A percentile compares a stretch with the other conserved stretches of the same genome.
Evolutionary conservation across 2,113 vertebrate species (phyloP).

Genomic region (Macrotis lagotis): DNA sequence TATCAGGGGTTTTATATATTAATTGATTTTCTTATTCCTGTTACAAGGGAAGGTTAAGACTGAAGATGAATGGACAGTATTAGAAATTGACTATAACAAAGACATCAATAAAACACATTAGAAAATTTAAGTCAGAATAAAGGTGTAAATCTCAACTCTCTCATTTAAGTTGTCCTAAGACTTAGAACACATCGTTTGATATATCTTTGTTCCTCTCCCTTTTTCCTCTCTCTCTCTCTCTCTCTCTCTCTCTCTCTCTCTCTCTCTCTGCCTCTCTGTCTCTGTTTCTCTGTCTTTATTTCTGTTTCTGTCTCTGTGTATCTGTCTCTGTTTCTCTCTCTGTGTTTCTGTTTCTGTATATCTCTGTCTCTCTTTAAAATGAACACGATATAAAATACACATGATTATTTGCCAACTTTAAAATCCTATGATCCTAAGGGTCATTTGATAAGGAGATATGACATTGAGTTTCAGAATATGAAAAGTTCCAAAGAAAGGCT

Average conservation of each 20-base stretch:
- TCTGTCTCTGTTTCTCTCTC: not conserved
- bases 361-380: not conserved
- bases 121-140: not conserved
- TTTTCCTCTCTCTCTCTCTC: no score
- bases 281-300: not conserved
- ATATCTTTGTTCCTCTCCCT: not conserved
- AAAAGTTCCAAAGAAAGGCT: not conserved
- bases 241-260: not conserved
- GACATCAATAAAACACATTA: not conserved
- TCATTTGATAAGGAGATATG: not conserved
- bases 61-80: not conserved
- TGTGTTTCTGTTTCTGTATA: no score
- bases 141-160: not conserved
- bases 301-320: not conserved
- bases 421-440: not conserved
- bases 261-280: not conserved
- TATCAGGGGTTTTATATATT: not conserved
- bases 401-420: not conserved
- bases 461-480: not conserved
- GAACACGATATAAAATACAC: not conserved
- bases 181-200: not conserved
- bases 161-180: not conserved
- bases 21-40: not conserved
- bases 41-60: not conserved
- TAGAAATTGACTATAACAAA: not conserved